These are phyloP conservation scores for Melolontha melolontha DNA, from an alignment of 2,888 invertebrate genomes.

Conservation along the genomic window DNA sequence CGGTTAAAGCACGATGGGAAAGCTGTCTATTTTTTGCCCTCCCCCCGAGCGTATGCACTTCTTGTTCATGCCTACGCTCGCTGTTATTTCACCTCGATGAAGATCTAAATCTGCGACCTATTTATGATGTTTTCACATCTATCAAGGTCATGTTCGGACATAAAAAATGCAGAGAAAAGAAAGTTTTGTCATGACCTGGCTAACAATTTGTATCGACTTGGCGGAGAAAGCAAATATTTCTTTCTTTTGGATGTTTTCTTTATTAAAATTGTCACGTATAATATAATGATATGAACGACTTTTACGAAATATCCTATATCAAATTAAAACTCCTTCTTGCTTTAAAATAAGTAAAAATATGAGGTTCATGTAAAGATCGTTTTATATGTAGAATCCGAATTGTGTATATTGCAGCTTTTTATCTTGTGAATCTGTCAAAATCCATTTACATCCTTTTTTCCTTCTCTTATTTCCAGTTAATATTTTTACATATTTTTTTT, in stretches of 20 bases:
- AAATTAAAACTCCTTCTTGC: too few relatives aligned
- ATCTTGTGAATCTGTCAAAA: too few relatives aligned
- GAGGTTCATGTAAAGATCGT: too few relatives aligned
- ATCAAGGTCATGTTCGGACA: slow-evolving; percentile 36
- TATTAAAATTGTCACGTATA: slow-evolving; percentile 10
- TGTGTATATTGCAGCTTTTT: too few relatives aligned
- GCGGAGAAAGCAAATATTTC: slow-evolving; percentile 38
- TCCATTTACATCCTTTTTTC: too few relatives aligned
- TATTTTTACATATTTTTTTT: too few relatives aligned
- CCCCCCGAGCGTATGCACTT: neutral
- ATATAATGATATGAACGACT: neutral
- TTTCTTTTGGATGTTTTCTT: slow-evolving; percentile 6
- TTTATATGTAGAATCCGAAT: too few relatives aligned
- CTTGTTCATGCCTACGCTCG: neutral
- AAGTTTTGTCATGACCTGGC: slow-evolving; percentile 37
- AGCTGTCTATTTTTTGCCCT: slow-evolving; percentile 28
- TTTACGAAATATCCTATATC: too few relatives aligned
- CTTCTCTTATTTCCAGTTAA: too few relatives aligned
- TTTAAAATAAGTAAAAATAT: too few relatives aligned
- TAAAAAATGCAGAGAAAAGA: slow-evolving; percentile 35
- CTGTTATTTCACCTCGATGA: slow-evolving; percentile 13
- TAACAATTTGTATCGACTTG: slow-evolving; percentile 30
- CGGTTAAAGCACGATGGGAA: slow-evolving; percentile 10
- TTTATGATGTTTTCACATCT: slow-evolving; percentile 35
- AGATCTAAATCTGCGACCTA: slow-evolving; percentile 29